Conservation (phyloP, 2,113 vertebrate species). For the Siphamia tubifer region DNA sequence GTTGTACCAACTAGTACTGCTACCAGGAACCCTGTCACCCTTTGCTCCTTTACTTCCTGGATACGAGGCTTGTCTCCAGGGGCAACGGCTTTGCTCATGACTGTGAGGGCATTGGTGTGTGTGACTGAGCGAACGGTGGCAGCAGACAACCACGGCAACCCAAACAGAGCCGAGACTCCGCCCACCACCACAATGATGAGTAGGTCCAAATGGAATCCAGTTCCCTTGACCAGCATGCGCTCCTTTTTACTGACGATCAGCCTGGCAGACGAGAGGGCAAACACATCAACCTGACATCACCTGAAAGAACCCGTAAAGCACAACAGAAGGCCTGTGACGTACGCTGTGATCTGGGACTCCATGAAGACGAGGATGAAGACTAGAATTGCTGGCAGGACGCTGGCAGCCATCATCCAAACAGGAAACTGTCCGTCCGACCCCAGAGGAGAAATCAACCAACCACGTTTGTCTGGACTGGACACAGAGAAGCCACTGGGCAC, state of each 20-base stretch:
- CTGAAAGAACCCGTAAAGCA: neutral
- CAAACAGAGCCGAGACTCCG: slow-evolving; percentile 88
- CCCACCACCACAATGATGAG: slow-evolving; percentile 92
- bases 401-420: slow-evolving; percentile 95
- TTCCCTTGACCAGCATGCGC: slow-evolving; percentile 91
- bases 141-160: slow-evolving; percentile 91
- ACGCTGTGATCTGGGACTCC: slow-evolving; percentile 99
- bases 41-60: slow-evolving; percentile 95
- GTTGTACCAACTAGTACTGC: slow-evolving; percentile 88
- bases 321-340: no score
- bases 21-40: slow-evolving; percentile 91
- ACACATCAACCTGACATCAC: neutral
- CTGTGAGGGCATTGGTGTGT: slow-evolving; percentile 90
- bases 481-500: slow-evolving; percentile 92
- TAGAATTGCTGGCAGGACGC: slow-evolving; percentile 86
- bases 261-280: slow-evolving; percentile 20
- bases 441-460: slow-evolving; percentile 91
- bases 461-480: slow-evolving; percentile 86
- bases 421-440: slow-evolving; percentile 85
- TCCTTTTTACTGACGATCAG: slow-evolving; percentile 92
- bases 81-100: slow-evolving; percentile 92
- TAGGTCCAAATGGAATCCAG: slow-evolving; percentile 93
- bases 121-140: slow-evolving; percentile 95
- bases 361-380: slow-evolving; percentile 98
- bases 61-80: slow-evolving; percentile 93